These are phyloP conservation scores for Odontothrips loti DNA, from an alignment of 2,888 invertebrate species.

Conservation along the genomic window DNA sequence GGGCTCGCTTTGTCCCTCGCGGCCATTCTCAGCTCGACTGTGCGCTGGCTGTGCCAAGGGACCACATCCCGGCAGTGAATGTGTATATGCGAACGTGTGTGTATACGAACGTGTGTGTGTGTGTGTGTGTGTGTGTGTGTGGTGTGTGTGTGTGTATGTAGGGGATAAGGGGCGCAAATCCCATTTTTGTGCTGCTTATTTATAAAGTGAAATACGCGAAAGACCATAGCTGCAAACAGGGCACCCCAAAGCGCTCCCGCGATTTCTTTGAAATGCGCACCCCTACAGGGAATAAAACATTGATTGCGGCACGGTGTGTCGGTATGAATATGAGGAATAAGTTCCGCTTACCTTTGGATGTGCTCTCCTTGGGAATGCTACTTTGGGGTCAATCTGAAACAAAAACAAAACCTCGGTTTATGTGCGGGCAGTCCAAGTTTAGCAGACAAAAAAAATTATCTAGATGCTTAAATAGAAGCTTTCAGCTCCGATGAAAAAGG, in stretches of 20 bases:
- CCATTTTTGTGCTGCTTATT: not conserved
- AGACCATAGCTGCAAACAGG: not conserved
- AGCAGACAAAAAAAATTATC: too few species aligned
- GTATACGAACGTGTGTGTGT: not conserved
- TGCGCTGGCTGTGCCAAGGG: not conserved
- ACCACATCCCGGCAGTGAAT: not conserved
- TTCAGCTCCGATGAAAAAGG: not conserved
- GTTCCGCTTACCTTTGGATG: conserved; percentile 86
- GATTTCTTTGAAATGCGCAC: not conserved
- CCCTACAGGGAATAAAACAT: too few species aligned
- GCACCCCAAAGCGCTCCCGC: not conserved
- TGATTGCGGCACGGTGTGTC: too few species aligned
- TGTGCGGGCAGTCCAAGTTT: too few species aligned
- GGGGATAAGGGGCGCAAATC: too few species aligned
- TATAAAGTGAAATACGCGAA: not conserved
- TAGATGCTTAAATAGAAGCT: too few species aligned
- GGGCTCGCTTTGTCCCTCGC: not conserved
- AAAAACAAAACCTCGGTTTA: conserved; percentile 43
- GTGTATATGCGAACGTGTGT: not conserved
- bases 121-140: not conserved
- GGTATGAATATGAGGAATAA: too few species aligned
- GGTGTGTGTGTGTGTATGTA: not conserved
- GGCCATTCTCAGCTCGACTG: not conserved
- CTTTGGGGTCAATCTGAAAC: conserved; percentile 99
- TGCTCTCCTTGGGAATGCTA: conserved; percentile 98